These are phyloP conservation scores for Crypturellus tataupa DNA, from an alignment of 2,797 vertebrate species.

Conservation along the genomic window DNA sequence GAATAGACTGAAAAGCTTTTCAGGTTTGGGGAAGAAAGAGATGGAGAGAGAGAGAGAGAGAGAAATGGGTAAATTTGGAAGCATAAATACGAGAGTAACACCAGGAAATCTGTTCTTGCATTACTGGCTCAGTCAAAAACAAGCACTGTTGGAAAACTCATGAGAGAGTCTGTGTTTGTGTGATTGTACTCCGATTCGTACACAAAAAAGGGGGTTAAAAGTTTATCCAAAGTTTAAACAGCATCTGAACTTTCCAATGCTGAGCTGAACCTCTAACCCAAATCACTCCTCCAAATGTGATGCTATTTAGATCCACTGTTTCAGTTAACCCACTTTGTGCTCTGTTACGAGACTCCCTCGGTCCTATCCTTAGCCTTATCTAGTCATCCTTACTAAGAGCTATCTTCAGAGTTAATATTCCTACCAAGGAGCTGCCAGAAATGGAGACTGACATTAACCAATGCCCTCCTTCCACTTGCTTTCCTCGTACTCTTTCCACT, in stretches of 20 bases:
- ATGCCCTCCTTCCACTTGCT: not conserved
- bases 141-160: constrained; percentile 51
- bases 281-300: constrained; percentile 55
- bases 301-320: constrained; percentile 18
- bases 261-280: constrained; percentile 55
- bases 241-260: constrained; percentile 50
- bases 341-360: not conserved
- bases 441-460: not conserved
- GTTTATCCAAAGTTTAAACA: constrained; percentile 71
- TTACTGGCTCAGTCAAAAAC: constrained; percentile 57
- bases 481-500: not conserved
- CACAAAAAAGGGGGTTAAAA: constrained; percentile 58
- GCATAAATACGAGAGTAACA: constrained; percentile 8
- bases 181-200: constrained; percentile 44
- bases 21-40: constrained; percentile 13
- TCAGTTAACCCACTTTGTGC: constrained; percentile 40
- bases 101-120: constrained; percentile 53
- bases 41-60: not conserved
- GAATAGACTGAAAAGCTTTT: constrained; percentile 22
- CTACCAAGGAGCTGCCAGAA: not conserved
- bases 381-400: not conserved
- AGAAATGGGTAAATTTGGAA: constrained; percentile 1
- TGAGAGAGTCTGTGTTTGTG: constrained; percentile 62
- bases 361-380: not conserved
- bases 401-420: constrained; percentile 1